Evolutionary conservation across 2,797 vertebrate species (phyloP), one percentile per base, ranked within the genome.

Genomic region (Siniperca undulata): DNA sequence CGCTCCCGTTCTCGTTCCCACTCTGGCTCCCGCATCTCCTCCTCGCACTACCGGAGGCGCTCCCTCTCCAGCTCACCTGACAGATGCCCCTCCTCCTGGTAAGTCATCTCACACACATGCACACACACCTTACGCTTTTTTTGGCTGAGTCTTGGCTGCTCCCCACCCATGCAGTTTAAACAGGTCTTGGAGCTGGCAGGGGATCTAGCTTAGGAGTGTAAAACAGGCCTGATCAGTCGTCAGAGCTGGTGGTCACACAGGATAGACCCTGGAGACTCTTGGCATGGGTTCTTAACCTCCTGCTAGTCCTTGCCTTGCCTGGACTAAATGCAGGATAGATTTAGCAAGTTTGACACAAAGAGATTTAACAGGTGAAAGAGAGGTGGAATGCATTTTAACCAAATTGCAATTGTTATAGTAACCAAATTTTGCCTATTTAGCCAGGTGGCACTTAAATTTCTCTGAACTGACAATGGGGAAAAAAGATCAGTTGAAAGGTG

Each of bases 11-110:
- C 97, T 88, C 97, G 97, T 86, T 98, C 97, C 82, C 96, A 95
- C 94, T 97, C 97, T 71, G 96, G 94, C 88, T 98, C 97, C 91
- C 96, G 96, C 86, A 97, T 96, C 95, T 97, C 97, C 91, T 97
- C 96, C 90, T 97, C 97, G 53, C 97, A 86, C 95, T 94, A 96
- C 91, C 97, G 97, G 95, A 96, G 97, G 95, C 97, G 96, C 94
- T 98, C 97, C 80, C 97, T 98, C 91, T 99, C 98, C 94, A 97
- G 97, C 93, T 99, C 98, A 44, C 98, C 98, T 70, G 96, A 97
- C 94, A 97, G 97, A 95, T 95, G 94, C 92, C 97, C 97, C 52
- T 97, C 97, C 86, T 97, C 97, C 88, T 97, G 97, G 98, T 98
- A 97, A 86, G 90, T 81, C 59, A 3, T 48, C 44, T 16, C 56